A percentile compares a stretch with the other conserved stretches of the same genome.
phyloP scores from a whole-genome alignment of 1,140 invertebrate genomes.

The Lepidotrigona ventralis region DNA sequence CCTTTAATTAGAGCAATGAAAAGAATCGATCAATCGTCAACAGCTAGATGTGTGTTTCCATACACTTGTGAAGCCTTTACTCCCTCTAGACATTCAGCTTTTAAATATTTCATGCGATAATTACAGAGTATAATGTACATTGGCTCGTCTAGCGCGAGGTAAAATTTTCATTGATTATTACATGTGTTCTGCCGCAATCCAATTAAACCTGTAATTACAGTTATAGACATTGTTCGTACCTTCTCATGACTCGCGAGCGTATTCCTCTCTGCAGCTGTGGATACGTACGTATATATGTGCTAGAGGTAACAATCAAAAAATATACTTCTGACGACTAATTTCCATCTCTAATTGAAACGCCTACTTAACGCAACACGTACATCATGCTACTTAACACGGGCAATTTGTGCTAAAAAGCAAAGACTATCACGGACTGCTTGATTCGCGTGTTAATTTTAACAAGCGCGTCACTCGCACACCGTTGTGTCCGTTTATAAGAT shows the following conservation, averaged over 20 bases:
- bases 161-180: conserved; percentile 8
- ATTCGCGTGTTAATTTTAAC: neutral
- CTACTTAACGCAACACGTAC: neutral
- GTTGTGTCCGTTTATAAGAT: neutral
- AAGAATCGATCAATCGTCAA: neutral
- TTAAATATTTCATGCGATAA: neutral
- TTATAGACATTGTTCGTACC: neutral
- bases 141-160: neutral
- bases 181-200: neutral
- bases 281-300: too few species aligned
- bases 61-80: too few species aligned
- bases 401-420: neutral
- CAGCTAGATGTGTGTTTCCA: neutral
- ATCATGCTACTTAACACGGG: neutral
- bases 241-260: neutral
- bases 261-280: neutral
- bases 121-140: neutral
- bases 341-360: neutral
- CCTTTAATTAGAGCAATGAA: neutral
- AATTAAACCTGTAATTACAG: conserved; percentile 2
- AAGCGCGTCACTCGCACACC: neutral
- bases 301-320: neutral
- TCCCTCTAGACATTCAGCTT: neutral
- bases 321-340: neutral
- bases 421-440: neutral